Evolutionary conservation across 1,140 invertebrate genomes (phyloP), one percentile per base, ranked within the genome.

Genomic region (Macrostomum lignano): DNA sequence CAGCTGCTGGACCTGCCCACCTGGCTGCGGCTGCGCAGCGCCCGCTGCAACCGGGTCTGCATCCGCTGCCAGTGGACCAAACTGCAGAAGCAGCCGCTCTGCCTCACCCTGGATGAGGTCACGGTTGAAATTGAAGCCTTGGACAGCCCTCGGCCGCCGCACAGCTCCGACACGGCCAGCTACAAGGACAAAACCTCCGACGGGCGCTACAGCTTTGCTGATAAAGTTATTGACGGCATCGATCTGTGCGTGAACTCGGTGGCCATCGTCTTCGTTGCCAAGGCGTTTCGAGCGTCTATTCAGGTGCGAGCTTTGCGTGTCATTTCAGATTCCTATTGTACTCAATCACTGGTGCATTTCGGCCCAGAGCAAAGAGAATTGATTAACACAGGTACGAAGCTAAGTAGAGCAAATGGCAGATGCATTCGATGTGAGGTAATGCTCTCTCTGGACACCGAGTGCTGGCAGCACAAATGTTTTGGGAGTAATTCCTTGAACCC

Each of bases 211-310:
- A 79, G 76, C 40, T 84, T 78, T 58, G 72, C 73, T 35, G 73
- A 86, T 49, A 73, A 82, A 67, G 78, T 93, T 25, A 78, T 96
- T 43, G 88, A 96, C 65, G 84, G 84, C 23, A 88, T 98, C 47
- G 88, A 76, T 21, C 68, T 94, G 33, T 68, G 71, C 47, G 78
- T 96, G 32, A 93, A 93, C 56, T 76, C 74, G 31, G 78, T 94
- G 29, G 68, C 71, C 45, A 70, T 96, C 40, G 74, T 73, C 40
- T 91, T 98, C 54, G 72, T 69, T 42, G 88, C 81, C 55, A 72
- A 73, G 44, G 74, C 75, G 31, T 96, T 96, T 58, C 71, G 74
- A 43, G 81, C 84, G 36, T 75, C 74, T 44, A 70, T 96, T 46
- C 74, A 84, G 68, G 81, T 88, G n/a, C n/a, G n/a, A n/a, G n/a